Percentiles rank a stretch among this genome's conserved stretches.
Conservation (phyloP, 2,797 vertebrate species). For the Malacoctenus gilli region DNA sequence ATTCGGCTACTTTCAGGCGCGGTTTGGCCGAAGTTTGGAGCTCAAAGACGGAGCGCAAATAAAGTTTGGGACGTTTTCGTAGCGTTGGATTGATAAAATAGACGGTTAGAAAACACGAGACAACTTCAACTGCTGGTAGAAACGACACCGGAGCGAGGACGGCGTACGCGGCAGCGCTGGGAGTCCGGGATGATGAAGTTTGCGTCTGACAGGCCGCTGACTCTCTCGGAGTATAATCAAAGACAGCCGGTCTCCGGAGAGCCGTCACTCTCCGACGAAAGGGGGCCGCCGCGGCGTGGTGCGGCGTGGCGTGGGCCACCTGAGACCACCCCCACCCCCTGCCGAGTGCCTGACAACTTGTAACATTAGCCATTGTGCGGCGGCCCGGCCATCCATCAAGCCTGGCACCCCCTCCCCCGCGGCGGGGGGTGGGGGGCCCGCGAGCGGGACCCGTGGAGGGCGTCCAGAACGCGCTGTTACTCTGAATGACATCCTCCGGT, state of each 20-base stretch:
- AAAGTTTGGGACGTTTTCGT: no score
- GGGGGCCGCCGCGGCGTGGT: constrained; percentile 40
- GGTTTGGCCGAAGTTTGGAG: no score
- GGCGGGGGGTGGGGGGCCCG: constrained; percentile 44
- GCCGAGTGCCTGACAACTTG: constrained; percentile 73
- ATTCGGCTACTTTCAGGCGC: no score
- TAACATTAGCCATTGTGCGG: constrained; percentile 70
- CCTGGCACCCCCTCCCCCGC: constrained; percentile 45
- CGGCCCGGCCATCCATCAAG: constrained; percentile 70
- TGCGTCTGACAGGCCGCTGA: constrained; percentile 58
- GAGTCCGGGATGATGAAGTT: constrained; percentile 35
- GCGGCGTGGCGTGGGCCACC: no score
- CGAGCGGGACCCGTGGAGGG: constrained; percentile 62
- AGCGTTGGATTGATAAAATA: no score
- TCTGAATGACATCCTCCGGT: constrained; percentile 53
- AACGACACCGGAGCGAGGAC: no score
- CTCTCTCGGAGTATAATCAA: constrained; percentile 51
- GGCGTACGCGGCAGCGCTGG: no score
- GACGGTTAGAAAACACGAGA: no score
- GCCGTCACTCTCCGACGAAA: constrained; percentile 58
- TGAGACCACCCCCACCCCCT: constrained; percentile 68
- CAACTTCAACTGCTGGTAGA: no score
- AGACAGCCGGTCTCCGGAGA: no score
- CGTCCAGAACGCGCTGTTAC: constrained; percentile 47
- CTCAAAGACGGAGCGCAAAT: no score